Percentiles rank a stretch among this genome's conserved stretches.
Evolutionary conservation across 1,140 invertebrate species (phyloP).

Genomic region (Drosophila eugracilis): DNA sequence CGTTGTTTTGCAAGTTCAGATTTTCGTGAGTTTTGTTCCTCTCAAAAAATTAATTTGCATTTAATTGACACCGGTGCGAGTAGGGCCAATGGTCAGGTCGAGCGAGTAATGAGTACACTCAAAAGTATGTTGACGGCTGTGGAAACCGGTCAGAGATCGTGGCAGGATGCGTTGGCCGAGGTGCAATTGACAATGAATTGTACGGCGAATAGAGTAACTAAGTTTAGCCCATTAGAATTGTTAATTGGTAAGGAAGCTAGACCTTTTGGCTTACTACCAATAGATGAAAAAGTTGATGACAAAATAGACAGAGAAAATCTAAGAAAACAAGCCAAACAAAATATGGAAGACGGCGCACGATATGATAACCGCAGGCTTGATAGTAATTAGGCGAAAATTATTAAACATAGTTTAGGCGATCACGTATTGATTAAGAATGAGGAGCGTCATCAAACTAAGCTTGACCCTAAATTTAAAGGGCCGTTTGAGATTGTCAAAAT

Average conservation of each 20-base stretch:
- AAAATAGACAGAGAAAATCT: background rate
- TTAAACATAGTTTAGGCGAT: background rate
- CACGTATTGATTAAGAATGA: too few species aligned
- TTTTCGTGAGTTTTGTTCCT: slow-evolving; percentile 6
- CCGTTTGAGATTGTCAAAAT: background rate
- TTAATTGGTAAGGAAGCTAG: background rate
- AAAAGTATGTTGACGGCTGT: background rate
- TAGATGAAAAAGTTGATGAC: too few species aligned
- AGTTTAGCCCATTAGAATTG: background rate
- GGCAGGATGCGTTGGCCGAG: background rate
- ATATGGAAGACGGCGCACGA: background rate
- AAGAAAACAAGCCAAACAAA: background rate
- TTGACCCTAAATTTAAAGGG: background rate
- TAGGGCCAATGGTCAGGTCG: background rate
- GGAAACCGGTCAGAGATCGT: background rate
- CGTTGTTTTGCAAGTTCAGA: slow-evolving; percentile 1
- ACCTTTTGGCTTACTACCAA: too few species aligned
- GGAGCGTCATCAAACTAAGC: background rate
- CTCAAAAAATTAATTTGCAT: slow-evolving; percentile 11
- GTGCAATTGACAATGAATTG: background rate
- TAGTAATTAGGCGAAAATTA: background rate
- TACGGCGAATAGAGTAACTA: background rate
- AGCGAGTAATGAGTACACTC: background rate
- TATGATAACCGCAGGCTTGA: background rate
- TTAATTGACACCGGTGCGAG: background rate